Base-by-base conservation (phyloP, 2,888 invertebrate genomes). In the Cataglyphis rosenhaueri region DNA sequence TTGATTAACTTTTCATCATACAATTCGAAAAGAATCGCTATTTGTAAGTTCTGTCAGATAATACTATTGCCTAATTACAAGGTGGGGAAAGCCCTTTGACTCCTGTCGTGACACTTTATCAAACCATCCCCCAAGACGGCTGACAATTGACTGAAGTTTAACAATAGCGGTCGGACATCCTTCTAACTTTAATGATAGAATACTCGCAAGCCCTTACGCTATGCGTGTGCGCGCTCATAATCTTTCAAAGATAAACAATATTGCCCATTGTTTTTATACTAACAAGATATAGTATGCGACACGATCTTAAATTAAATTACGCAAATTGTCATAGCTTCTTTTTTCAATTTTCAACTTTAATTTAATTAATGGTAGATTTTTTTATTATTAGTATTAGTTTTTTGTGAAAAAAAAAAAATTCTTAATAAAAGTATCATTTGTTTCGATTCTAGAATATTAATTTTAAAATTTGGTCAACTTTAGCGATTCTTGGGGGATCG, bases 241-340 rank as follows among this genome's bases (percentile, higher is more conserved):
- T 89, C 76, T 18, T 64, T 41, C 18, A 62, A 57, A 73, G 89
- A 89, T 88, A 89, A 89, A 88, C 75, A 73, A 84, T 74, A 85
- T 81, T 83, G 65, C 75, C 78, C 81, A 85, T 78, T 75, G 38
- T 73, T 66, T 57, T 55, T 44, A 59, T 15, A 21, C 29, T 73
- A 59, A 78, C 57, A 12, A 78, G 29, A 18, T 32, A 52, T 44
- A n/a, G 4, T 64, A 64, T 32, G 68, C 8, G 38, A 64, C 32
- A 32, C 38, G 32, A 68, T 68, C 68, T 44, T 41, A 68, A 44
- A 9, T 8, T n/a, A 21, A 79, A 29, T 21, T 18, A 35, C 64
- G 12, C 18, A 65, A 38, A 38, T 0, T 15, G 21, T 29, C n/a
- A 29, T 5, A 8, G 15, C 5, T 18, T 35, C 18, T 18, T 10